A percentile compares a stretch with the other conserved stretches of the same genome.
Evolutionary conservation across 2,797 vertebrate genomes (phyloP).

Genomic region (Oreortyx pictus): DNA sequence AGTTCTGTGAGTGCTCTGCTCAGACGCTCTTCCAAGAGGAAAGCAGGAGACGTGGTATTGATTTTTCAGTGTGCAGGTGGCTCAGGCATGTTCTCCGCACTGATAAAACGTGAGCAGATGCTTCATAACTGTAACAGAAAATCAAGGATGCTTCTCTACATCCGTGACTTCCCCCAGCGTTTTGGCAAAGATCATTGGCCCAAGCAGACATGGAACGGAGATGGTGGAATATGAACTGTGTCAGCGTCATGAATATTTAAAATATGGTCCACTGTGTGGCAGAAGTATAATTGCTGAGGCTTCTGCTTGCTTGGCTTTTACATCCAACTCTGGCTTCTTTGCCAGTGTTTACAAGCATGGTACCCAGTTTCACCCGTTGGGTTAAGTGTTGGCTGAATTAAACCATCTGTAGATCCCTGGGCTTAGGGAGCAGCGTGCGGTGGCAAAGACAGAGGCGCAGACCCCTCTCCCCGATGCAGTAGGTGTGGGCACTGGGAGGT

Average conservation of each 20-base stretch:
- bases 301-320: neutral
- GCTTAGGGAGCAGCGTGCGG: rapidly evolving
- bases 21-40: neutral
- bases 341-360: rapidly evolving
- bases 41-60: neutral
- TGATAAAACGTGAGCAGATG: neutral
- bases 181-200: conserved; percentile 26
- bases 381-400: neutral
- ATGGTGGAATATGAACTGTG: neutral
- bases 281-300: neutral
- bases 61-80: neutral
- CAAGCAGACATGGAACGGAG: conserved; percentile 12
- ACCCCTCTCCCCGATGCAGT: neutral
- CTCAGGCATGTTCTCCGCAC: neutral
- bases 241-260: conserved; percentile 44
- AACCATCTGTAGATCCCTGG: neutral
- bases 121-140: conserved; percentile 21
- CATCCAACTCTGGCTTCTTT: neutral
- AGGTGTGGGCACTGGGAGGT: neutral
- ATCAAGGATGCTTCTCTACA: conserved; percentile 12
- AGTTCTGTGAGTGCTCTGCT: neutral
- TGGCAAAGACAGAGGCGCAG: neutral
- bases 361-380: neutral
- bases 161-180: neutral
- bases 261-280: neutral